Base-by-base conservation (phyloP, 1,140 invertebrate species). In the Alviniconcha marisindica region DNA sequence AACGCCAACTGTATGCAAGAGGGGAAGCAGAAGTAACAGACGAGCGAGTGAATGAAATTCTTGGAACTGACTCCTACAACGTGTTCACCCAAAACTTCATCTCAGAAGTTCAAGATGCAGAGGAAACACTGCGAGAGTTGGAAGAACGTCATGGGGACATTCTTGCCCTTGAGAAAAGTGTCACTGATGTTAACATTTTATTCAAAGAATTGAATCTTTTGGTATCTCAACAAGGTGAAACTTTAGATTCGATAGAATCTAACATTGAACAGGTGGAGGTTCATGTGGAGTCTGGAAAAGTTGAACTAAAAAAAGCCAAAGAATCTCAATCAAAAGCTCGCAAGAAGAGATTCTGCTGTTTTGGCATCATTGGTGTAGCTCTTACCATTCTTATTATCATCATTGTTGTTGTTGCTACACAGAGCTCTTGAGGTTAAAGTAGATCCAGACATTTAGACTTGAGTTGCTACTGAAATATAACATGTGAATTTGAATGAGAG, bases 81-180 rank as follows among this genome's bases (percentile, higher is more conserved):
- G 84, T 87, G 18, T 90, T 90, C 56, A 89, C 88, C 0, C 85
- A 87, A 38, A 85, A 89, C 79, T 87, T 87, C 60, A 84, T 87
- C 36, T 77, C 77, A 38, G 86, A 90, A 79, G 86, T 87, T 28
- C 83, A 87, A 31, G 86, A 89, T 84, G 88, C 89, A 15, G 85
- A 86, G 63, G 63, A 84, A 69, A 85, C 87, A 31, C 74, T 90
- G 33, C 86, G 87, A 54, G 76, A 87, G 36, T 90, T 88, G 93
- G 95, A 78, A 95, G 95, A 86, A 95, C 96, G 89, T 36, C 82
- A 90, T 36, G 84, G 88, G 71, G 89, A 88, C 79, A 84, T 90
- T 63, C 81, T 84, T 24, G 82, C 87, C 31, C 81, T 90, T 51
- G 89, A 90, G 81, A 87, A 87, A 79, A 87, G 87, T 82, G 86